Evolutionary conservation across 2,888 invertebrate species (phyloP).

Genomic region (Meghimatium bilineatum): DNA sequence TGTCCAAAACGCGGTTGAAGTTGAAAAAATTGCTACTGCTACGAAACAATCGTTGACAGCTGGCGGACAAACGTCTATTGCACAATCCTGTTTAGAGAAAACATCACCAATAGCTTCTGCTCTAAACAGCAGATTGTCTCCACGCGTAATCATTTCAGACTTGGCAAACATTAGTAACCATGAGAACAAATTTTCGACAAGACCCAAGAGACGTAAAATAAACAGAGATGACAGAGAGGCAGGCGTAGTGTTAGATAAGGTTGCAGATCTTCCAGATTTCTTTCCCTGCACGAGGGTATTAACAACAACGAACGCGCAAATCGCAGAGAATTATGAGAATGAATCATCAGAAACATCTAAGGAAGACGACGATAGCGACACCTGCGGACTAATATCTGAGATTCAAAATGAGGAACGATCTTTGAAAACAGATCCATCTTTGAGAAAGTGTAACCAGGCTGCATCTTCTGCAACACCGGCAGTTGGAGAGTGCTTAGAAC

Average conservation of each 20-base stretch:
- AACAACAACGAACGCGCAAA: too few species aligned
- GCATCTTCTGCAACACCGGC: not conserved
- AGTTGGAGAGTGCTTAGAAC: not conserved
- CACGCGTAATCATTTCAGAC: too few species aligned
- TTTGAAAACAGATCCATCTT: not conserved
- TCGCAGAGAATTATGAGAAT: too few species aligned
- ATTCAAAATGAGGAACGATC: conserved; percentile 17
- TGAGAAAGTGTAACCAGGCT: not conserved
- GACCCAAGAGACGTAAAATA: not conserved
- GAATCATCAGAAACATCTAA: not conserved
- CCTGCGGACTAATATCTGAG: conserved; percentile 14
- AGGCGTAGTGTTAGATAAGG: not conserved
- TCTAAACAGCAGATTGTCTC: not conserved
- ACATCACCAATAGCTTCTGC: not conserved
- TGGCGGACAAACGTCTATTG: not conserved
- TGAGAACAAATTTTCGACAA: not conserved
- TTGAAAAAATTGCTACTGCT: not conserved
- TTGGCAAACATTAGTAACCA: not conserved
- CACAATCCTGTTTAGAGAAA: not conserved
- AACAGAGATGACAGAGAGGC: not conserved
- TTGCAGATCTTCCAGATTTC: not conserved
- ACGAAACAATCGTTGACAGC: not conserved
- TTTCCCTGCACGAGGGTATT: not conserved
- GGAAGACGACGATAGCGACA: not conserved
- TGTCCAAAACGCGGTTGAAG: not conserved